A percentile compares a stretch with the other conserved stretches of the same genome.
phyloP scores from a whole-genome alignment of 2,888 invertebrate genomes.

The Mantis religiosa region DNA sequence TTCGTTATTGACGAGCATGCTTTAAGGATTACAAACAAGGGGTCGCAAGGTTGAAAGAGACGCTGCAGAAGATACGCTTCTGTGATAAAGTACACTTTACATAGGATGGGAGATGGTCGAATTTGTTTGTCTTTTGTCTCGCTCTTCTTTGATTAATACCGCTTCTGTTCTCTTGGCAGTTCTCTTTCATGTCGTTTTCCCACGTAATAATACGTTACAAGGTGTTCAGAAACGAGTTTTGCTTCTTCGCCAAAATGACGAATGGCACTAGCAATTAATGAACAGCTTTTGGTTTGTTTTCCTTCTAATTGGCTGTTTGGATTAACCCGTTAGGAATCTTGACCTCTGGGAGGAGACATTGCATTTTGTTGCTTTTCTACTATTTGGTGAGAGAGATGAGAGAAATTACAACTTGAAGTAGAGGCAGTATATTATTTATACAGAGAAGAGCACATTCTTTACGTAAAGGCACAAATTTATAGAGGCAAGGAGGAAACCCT shows the following conservation, averaged over 20 bases:
- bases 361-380: too few species aligned
- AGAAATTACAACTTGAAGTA: too few species aligned
- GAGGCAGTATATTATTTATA: too few species aligned
- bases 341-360: too few species aligned
- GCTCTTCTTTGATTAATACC: slow-evolving; percentile 13
- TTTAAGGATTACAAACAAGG: not conserved
- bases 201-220: not conserved
- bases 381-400: too few species aligned
- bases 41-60: not conserved
- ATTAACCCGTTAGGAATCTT: too few species aligned
- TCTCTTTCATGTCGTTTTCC: not conserved
- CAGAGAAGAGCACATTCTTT: too few species aligned
- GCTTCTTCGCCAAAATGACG: not conserved
- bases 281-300: too few species aligned
- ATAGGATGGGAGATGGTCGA: not conserved
- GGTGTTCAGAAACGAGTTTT: not conserved
- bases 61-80: not conserved
- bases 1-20: not conserved
- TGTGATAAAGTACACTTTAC: not conserved
- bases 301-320: too few species aligned
- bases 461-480: too few species aligned
- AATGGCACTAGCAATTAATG: too few species aligned
- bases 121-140: slow-evolving; percentile 10
- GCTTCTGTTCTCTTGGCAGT: not conserved
- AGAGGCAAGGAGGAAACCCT: too few species aligned